Evolutionary conservation across 1,140 invertebrate species (phyloP), one percentile per base, ranked within the genome.

Genomic region (Zeugodacus cucurbitae): DNA sequence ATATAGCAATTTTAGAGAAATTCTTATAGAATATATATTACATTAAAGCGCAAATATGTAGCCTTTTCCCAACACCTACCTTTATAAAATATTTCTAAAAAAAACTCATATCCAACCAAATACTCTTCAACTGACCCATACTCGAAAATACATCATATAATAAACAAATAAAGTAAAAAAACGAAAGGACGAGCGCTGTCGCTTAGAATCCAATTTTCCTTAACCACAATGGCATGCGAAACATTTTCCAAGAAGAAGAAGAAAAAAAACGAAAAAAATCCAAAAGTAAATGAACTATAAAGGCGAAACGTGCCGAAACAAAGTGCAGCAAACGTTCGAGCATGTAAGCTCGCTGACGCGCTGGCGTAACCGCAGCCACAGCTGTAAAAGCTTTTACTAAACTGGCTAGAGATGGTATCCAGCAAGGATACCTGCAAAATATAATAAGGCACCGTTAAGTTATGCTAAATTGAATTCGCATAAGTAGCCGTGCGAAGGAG

Each of bases 231-330:
- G 37, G 54, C 26, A 64, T 57, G 58, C 62, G 82, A 37, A 78
- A 54, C 20, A 32, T 59, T 32, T 34, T 29, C n/a, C 3, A 87
- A 29, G 41, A 64, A 41, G 44, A 26, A n/a, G n/a, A n/a, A n/a
- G n/a, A 17, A 58, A 34, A n/a, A n/a, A 87, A n/a, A 59, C 7
- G n/a, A 29, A 87, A 37, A 64, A 14, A 54, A 41, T 29, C n/a
- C 48, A 57, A 26, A 70, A 44, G 90, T 89, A 92, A 92, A 92
- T 92, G 90, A 91, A 92, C 91, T 90, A 91, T 92, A 91, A 92
- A 92, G 90, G 90, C 91, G 90, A 92, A 92, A 92, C 91, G 90
- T 92, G 91, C 89, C 87, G 34, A 59, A 87, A 82, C 44, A n/a
- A 82, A 26, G 74, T 48, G 74, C 37, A 22, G 22, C 41, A 82